These are phyloP conservation scores for Metellina segmentata DNA, from an alignment of 2,888 invertebrate genomes.

Conservation along the genomic window DNA sequence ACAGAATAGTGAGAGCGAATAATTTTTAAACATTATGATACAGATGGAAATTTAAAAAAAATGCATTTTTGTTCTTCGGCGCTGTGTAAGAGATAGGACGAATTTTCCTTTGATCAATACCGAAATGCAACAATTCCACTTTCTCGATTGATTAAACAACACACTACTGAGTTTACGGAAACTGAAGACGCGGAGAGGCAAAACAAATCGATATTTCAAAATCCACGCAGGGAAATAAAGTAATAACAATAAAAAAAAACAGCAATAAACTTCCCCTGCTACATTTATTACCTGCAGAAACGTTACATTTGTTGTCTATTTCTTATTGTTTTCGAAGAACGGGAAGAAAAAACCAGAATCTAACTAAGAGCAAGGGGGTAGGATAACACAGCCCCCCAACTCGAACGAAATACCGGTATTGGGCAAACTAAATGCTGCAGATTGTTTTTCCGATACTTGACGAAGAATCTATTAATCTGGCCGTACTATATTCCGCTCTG, in stretches of 20 bases:
- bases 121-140: constrained; percentile 19
- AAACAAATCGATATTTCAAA: constrained; percentile 29
- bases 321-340: constrained; percentile 55
- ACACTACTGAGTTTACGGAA: not conserved
- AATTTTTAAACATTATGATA: not conserved
- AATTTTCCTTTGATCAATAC: not conserved
- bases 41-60: not conserved
- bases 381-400: constrained; percentile 64
- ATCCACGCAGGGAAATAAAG: not conserved
- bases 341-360: constrained; percentile 5
- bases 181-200: not conserved
- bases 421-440: constrained; percentile 72
- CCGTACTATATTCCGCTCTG: constrained; percentile 60
- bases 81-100: too few species aligned
- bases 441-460: constrained; percentile 76
- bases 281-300: constrained; percentile 42
- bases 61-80: not conserved
- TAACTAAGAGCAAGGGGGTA: constrained; percentile 27
- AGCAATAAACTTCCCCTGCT: constrained; percentile 30
- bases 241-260: not conserved
- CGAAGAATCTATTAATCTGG: constrained; percentile 76
- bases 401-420: constrained; percentile 75
- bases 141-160: constrained; percentile 28
- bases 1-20: not conserved
- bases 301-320: constrained; percentile 29